Conservation (phyloP, 1,140 invertebrate species). For the Drosophila azteca region DNA sequence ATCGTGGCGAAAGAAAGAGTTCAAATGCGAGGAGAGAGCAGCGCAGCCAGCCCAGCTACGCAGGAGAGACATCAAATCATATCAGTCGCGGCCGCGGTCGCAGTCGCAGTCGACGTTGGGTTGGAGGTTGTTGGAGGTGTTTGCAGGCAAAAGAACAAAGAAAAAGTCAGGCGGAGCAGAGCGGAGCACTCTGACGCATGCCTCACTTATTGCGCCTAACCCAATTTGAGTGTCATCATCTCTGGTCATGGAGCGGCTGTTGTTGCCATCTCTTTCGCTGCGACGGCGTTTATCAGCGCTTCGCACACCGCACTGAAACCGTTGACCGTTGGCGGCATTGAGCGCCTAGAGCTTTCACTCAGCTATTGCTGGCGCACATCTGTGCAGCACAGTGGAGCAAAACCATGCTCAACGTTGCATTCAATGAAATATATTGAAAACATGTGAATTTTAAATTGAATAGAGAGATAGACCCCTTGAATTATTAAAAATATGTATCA, state of each 20-base stretch:
- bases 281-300: conserved; percentile 13
- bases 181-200: conserved; percentile 47
- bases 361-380: background rate
- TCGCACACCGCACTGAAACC: too few species aligned
- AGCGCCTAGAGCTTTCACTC: conserved; percentile 1
- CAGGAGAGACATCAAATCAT: conserved; percentile 25
- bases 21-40: conserved; percentile 8
- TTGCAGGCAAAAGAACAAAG: conserved; percentile 29
- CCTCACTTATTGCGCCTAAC: conserved; percentile 70
- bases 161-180: conserved; percentile 6
- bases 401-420: background rate
- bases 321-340: background rate
- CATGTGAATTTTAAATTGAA: too few species aligned
- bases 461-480: too few species aligned
- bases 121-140: too few species aligned
- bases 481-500: too few species aligned
- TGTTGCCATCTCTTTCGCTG: background rate
- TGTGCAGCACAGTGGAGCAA: conserved; percentile 18
- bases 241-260: conserved; percentile 50
- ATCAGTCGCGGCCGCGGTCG: conserved; percentile 13
- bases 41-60: conserved; percentile 1
- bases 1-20: conserved; percentile 32
- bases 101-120: conserved; percentile 5
- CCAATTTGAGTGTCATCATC: conserved; percentile 71
- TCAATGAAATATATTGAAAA: too few species aligned